Conservation (phyloP, 1,140 invertebrate genomes). For the Micrasema longulum region DNA sequence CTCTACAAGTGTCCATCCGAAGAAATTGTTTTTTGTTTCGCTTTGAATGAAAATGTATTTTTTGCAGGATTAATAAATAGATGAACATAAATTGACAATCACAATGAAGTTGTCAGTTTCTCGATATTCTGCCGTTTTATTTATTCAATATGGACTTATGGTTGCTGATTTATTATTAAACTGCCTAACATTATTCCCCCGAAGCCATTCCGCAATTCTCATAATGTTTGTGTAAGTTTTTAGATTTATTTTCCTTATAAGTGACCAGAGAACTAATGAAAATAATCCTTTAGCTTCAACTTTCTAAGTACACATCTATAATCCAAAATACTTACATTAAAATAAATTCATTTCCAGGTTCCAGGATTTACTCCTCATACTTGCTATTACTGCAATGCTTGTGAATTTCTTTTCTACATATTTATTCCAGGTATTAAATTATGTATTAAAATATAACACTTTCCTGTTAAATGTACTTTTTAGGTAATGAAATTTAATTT, state of each 20-base stretch:
- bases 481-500: no score
- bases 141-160: constrained; percentile 52
- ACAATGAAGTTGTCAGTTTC: constrained; percentile 53
- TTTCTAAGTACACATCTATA: no score
- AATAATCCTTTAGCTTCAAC: no score
- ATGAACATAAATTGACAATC: no score
- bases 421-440: constrained; percentile 50
- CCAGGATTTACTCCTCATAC: constrained; percentile 50
- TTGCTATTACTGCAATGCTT: constrained; percentile 52
- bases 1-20: no score
- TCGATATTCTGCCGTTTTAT: constrained; percentile 51
- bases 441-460: constrained; percentile 7
- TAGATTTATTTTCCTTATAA: no score
- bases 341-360: constrained; percentile 42
- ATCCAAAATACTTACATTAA: not conserved
- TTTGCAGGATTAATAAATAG: no score
- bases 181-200: constrained; percentile 49
- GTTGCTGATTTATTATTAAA: constrained; percentile 52
- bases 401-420: constrained; percentile 54
- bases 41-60: no score
- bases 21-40: no score
- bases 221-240: constrained; percentile 52
- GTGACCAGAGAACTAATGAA: no score
- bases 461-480: no score
- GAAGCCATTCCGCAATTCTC: constrained; percentile 48